phyloP scores from a whole-genome alignment of 2,888 invertebrate genomes.

The Mimumesa dahlbomi region DNA sequence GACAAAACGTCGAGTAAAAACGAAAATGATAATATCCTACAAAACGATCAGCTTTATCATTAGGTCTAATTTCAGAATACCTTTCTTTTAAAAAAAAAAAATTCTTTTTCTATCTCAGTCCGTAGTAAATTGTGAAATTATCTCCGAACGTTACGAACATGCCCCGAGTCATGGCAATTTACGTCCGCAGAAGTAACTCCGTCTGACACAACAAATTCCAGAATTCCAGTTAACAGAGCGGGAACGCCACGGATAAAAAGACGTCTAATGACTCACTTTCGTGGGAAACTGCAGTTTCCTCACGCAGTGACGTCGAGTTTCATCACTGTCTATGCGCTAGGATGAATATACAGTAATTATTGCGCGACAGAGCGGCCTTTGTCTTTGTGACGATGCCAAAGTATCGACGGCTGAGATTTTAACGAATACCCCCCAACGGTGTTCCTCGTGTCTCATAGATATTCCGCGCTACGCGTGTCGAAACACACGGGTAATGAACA shows the following conservation, averaged over 20 bases:
- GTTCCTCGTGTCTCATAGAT: constrained; percentile 6
- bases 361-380: constrained; percentile 37
- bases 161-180: neutral
- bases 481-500: too few species aligned
- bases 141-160: neutral
- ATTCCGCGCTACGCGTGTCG: too few species aligned
- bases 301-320: constrained; percentile 11
- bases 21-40: too few species aligned
- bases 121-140: too few species aligned
- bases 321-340: constrained; percentile 27
- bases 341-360: constrained; percentile 40
- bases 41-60: too few species aligned
- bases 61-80: too few species aligned
- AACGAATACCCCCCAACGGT: constrained; percentile 20
- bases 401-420: constrained; percentile 23
- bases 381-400: constrained; percentile 25
- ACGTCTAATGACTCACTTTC: constrained; percentile 40
- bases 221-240: constrained; percentile 22
- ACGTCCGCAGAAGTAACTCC: constrained; percentile 13
- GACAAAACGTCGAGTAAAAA: too few species aligned
- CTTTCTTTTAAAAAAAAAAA: too few species aligned
- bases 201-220: constrained; percentile 10
- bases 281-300: constrained; percentile 50
- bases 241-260: constrained; percentile 42
- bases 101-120: too few species aligned